These are phyloP conservation scores for Phylloscopus whistleri DNA, from an alignment of 2,113 vertebrate species.

Conservation along the genomic window DNA sequence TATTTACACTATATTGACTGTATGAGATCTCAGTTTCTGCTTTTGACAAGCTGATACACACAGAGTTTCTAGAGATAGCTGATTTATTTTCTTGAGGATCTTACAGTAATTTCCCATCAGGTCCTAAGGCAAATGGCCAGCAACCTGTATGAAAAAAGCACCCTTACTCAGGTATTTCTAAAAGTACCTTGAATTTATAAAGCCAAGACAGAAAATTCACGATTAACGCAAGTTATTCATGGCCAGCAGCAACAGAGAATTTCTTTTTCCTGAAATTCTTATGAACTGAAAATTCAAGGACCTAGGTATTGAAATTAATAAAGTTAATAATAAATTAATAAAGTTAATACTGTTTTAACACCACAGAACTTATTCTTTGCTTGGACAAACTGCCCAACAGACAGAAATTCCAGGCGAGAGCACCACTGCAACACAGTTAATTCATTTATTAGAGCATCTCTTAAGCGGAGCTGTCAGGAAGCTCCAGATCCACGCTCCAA, in stretches of 20 bases:
- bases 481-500: neutral
- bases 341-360: neutral
- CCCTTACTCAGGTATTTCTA: neutral
- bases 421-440: neutral
- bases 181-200: neutral
- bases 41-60: neutral
- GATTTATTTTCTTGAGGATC: neutral
- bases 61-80: neutral
- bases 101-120: neutral
- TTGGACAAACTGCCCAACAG: neutral
- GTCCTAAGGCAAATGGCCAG: neutral
- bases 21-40: neutral
- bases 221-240: neutral
- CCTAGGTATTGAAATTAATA: neutral
- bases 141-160: neutral
- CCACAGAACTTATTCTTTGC: neutral
- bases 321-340: neutral
- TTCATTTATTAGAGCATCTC: neutral
- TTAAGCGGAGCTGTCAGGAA: neutral
- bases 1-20: neutral
- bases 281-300: neutral
- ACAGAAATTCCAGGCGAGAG: neutral
- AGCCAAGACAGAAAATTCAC: neutral
- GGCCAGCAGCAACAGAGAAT: neutral
- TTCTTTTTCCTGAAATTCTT: neutral